Conservation (phyloP, 2,888 invertebrate genomes). For the Leptinotarsa haldemani region DNA sequence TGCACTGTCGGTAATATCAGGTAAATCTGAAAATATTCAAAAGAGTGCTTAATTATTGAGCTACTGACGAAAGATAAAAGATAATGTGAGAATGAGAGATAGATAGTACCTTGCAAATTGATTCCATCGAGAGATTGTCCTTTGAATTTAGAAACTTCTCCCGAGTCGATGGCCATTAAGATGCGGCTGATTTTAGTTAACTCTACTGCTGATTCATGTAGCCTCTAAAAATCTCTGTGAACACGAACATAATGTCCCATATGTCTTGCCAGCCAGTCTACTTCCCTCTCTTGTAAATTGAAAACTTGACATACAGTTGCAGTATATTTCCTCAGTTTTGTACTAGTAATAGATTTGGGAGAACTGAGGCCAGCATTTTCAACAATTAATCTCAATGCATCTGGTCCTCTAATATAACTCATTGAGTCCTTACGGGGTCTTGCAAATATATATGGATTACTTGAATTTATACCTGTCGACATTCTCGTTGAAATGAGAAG, state of each 20-base stretch:
- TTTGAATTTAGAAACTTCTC: conserved; percentile 36
- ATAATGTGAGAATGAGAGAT: neutral
- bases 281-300: conserved; percentile 45
- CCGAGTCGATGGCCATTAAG: conserved; percentile 43
- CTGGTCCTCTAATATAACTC: conserved; percentile 30
- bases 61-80: no score
- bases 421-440: conserved; percentile 26
- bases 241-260: conserved; percentile 43
- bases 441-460: conserved; percentile 23
- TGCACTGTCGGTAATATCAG: neutral
- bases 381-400: conserved; percentile 31
- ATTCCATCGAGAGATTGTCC: conserved; percentile 37
- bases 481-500: conserved; percentile 4
- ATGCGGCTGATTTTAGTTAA: conserved; percentile 46
- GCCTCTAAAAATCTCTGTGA: conserved; percentile 46
- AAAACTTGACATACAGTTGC: conserved; percentile 48
- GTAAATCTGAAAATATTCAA: neutral
- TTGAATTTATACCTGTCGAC: conserved; percentile 8
- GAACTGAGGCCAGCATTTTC: conserved; percentile 26
- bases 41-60: neutral
- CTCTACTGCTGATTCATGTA: conserved; percentile 47
- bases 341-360: conserved; percentile 19
- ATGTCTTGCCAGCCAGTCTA: conserved; percentile 36
- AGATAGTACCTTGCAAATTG: conserved; percentile 14
- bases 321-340: conserved; percentile 44